Evolutionary conservation across 2,797 vertebrate species (phyloP), one percentile per base, ranked within the genome.

Genomic region (Eulemur mongoz): DNA sequence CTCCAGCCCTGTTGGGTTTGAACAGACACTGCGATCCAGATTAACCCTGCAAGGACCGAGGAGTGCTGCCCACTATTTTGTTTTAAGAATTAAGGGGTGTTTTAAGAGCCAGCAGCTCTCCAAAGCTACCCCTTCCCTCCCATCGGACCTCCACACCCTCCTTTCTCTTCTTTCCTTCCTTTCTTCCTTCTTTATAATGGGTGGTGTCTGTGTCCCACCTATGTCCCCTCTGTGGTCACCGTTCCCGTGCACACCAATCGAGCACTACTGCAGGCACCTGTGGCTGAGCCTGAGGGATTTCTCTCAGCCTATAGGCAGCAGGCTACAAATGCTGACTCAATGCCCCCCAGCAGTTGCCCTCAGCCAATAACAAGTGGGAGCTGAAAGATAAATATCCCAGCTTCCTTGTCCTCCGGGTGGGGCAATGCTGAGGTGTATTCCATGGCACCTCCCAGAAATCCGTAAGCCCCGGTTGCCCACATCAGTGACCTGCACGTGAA

Each of bases 221-320:
- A 11, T 0, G 13, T 32, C 23, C 25, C 18, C 43, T 61, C 80
- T 30, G 45, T 32, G 48, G 54, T 73, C 79, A 59, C 59, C 5
- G 30, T 43, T 13, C 38, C 7, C 0, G 0, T 15, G 5, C 43
- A 7, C 10, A 9, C 14, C 48, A 22, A 25, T 48, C 11, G 38
- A 87, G 22, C 25, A 23, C 32, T 25, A 11, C 14, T 23, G 52
- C 7, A 17, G 75, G 54, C 27, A 10, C 67, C 18, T 4, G 23
- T 15, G 57, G 27, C 7, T 61, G 9, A 32, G 57, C 18, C 76
- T 22, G 17, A 40, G 52, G 13, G 32, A 22, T 20, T 90, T 30
- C 70, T 84, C 75, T 35, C n/a, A n/a, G 57, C 50, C 63, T n/a
- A 5, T 14, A 30, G 12, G 52, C 22, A 35, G 15, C 18, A 70